Conservation (phyloP, 2,113 vertebrate genomes). For the Etheostoma spectabile region DNA sequence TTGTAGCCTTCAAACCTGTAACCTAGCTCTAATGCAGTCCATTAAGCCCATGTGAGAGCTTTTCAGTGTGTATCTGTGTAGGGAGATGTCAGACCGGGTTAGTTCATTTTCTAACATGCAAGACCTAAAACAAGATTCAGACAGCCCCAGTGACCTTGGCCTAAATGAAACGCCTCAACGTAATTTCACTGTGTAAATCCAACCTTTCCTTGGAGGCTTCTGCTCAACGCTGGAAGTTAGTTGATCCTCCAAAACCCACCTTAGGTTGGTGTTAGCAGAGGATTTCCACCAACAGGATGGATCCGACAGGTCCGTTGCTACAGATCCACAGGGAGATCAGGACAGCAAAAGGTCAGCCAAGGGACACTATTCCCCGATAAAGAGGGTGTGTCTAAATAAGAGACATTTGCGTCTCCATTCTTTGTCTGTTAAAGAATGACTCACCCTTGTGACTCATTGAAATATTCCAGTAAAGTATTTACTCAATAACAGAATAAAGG, state of each 20-base stretch:
- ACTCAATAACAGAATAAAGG: not conserved
- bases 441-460: not conserved
- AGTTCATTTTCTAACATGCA: not conserved
- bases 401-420: not conserved
- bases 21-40: not conserved
- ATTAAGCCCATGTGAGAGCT: constrained; percentile 4
- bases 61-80: not conserved
- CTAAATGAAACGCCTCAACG: not conserved
- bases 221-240: not conserved
- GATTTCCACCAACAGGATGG: not conserved
- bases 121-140: not conserved
- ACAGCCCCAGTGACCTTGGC: not conserved
- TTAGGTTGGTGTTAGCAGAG: not conserved
- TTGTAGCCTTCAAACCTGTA: not conserved
- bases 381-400: not conserved
- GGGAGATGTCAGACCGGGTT: not conserved
- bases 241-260: not conserved
- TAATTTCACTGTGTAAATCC: not conserved
- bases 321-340: not conserved
- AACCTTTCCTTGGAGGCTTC: not conserved
- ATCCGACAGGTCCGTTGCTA: not conserved
- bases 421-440: not conserved
- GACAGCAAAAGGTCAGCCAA: constrained; percentile 11
- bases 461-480: not conserved
- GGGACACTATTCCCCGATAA: not conserved